These are phyloP conservation scores for Festucalex cinctus DNA, from an alignment of 2,113 vertebrate genomes.

Conservation along the genomic window DNA sequence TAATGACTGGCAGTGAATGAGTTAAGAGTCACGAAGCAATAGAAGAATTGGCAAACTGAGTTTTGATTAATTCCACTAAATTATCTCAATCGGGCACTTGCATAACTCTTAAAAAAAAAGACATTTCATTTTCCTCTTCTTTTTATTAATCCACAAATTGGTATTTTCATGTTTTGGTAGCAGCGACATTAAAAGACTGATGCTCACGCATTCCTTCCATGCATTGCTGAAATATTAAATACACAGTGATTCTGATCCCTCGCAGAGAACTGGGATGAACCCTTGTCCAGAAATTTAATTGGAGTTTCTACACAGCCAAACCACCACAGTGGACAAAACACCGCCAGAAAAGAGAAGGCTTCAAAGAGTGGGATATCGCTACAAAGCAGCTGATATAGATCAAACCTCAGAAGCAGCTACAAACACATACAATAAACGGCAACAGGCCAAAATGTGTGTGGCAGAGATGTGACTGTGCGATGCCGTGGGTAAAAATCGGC, in stretches of 20 bases:
- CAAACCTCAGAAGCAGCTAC: slow-evolving; percentile 1
- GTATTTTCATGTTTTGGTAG: neutral
- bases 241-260: neutral
- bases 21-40: neutral
- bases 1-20: too few species aligned
- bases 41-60: neutral
- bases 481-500: neutral
- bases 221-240: neutral
- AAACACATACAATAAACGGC: neutral
- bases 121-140: neutral
- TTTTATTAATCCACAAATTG: neutral
- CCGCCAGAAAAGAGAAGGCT: neutral
- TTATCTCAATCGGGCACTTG: neutral
- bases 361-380: slow-evolving; percentile 1
- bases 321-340: neutral
- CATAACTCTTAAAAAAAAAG: neutral
- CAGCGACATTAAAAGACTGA: neutral
- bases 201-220: neutral
- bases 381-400: neutral
- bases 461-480: neutral
- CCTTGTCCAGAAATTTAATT: slow-evolving; percentile 2
- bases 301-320: neutral
- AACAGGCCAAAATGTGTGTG: neutral
- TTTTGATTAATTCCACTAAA: neutral
- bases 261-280: neutral